Base-by-base conservation (phyloP, 2,888 invertebrate genomes). In the Rhorus exstirpatorius region DNA sequence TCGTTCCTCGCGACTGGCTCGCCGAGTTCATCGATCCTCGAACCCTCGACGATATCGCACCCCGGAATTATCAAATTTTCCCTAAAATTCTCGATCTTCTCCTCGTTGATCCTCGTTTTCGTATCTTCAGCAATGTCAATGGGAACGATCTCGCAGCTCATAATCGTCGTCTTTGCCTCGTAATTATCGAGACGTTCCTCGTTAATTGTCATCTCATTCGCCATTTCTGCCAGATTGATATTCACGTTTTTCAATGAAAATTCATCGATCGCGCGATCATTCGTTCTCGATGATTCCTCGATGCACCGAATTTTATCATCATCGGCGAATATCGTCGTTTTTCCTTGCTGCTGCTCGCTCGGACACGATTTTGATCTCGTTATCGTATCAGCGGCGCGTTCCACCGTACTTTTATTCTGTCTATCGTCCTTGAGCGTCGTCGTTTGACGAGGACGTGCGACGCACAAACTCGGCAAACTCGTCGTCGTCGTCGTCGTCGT, bases 301-400 rank as follows among this genome's bases (percentile, higher is more conserved):
- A n/a, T n/a, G n/a, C n/a, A n/a, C n/a, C n/a, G n/a, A n/a, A n/a
- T n/a, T n/a, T n/a, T n/a, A n/a, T n/a, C n/a, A n/a, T 71, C 80
- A 14, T 82, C 81, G 44, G 83, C 77, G 55, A 82, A 68, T 26
- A 78, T 68, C 53, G 79, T 83, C 68, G 71, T 79, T 67, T 83
- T 84, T 55, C 76, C 79, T 77, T 86, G 86, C n/a, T n/a, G n/a
- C n/a, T n/a, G n/a, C 51, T 89, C 89, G 77, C 78, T 80, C 55
- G 84, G 60, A 53, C 79, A 81, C 41, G 76, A 84, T 79, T 88
- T 88, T 72, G 85, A 85, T 87, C 83, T 88, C 86, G 82, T 86
- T 81, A 83, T 68, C 35, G 85, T 70, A 26, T 84, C 88, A 83
- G 88, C 90, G 86, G 88, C 90, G 78, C 85, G 84, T 31, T 38